These are phyloP conservation scores for Pheosia gnoma DNA, from an alignment of 2,888 invertebrate species.

Conservation along the genomic window DNA sequence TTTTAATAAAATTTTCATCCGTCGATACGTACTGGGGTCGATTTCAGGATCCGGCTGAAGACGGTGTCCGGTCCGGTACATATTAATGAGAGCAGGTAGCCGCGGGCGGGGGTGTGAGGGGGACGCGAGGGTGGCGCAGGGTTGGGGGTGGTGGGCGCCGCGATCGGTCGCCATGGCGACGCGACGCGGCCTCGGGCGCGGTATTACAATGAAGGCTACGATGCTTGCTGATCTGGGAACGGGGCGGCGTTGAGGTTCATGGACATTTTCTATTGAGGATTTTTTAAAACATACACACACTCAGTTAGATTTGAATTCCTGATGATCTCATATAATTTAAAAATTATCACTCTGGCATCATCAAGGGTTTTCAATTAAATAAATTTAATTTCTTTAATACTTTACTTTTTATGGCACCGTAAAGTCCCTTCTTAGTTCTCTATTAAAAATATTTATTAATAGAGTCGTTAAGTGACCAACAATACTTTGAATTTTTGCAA, in stretches of 20 bases:
- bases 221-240: slow-evolving; percentile 53
- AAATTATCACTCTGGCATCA: too few relatives aligned
- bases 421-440: too few relatives aligned
- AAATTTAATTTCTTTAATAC: too few relatives aligned
- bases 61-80: slow-evolving; percentile 76
- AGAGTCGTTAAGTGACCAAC: too few relatives aligned
- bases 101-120: slow-evolving; percentile 30
- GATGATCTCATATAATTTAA: too few relatives aligned
- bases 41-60: slow-evolving; percentile 58
- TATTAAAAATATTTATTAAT: too few relatives aligned
- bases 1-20: slow-evolving; percentile 55
- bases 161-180: slow-evolving; percentile 69
- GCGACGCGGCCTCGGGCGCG: slow-evolving; percentile 77
- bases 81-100: slow-evolving; percentile 78
- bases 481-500: too few relatives aligned
- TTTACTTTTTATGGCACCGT: too few relatives aligned
- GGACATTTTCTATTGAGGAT: background rate
- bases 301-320: too few relatives aligned
- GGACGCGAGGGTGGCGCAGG: slow-evolving; percentile 36
- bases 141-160: slow-evolving; percentile 40
- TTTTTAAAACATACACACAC: too few relatives aligned
- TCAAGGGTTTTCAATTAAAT: too few relatives aligned
- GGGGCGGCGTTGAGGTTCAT: slow-evolving; percentile 30
- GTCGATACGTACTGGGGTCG: slow-evolving; percentile 47
- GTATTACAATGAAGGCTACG: slow-evolving; percentile 71